Percentiles rank a stretch among this genome's conserved stretches.
These are phyloP conservation scores for Deladenus siricidicola DNA, from an alignment of 2,888 invertebrate species.

Conservation along the genomic window DNA sequence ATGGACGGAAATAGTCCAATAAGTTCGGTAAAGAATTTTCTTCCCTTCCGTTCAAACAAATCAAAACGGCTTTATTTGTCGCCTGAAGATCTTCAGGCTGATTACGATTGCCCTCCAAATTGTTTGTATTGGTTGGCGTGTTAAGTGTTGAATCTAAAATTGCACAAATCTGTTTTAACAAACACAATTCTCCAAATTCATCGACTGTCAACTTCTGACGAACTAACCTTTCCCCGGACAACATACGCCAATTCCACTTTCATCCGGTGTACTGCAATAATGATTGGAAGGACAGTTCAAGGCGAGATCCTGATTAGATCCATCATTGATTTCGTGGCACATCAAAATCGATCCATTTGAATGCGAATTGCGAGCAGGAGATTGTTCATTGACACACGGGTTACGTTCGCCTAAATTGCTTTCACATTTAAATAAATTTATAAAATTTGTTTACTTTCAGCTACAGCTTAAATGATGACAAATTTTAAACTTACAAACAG, in stretches of 20 bases:
- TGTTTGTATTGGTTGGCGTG: no score
- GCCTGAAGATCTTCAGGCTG: no score
- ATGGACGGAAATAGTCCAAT: neutral
- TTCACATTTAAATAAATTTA: neutral
- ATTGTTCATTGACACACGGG: conserved; percentile 7
- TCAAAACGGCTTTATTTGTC: no score
- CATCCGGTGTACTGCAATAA: conserved; percentile 35
- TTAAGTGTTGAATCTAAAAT: no score
- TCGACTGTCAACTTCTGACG: neutral
- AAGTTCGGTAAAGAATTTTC: neutral
- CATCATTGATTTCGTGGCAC: conserved; percentile 17
- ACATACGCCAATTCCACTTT: conserved; percentile 34
- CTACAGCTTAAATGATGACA: neutral
- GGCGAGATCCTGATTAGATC: neutral
- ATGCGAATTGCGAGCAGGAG: neutral
- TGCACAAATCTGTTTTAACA: no score
- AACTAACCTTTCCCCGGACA: conserved; percentile 35
- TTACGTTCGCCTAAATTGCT: conserved; percentile 15
- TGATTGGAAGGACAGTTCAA: conserved; percentile 33
- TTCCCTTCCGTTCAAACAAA: neutral
- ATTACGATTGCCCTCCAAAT: no score
- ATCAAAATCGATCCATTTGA: neutral
- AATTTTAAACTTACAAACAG: conserved; percentile 29
- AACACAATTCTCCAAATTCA: no score
- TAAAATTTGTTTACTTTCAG: neutral